These are phyloP conservation scores for Drosophila suboccidentalis DNA, from an alignment of 2,888 invertebrate species.

Conservation along the genomic window DNA sequence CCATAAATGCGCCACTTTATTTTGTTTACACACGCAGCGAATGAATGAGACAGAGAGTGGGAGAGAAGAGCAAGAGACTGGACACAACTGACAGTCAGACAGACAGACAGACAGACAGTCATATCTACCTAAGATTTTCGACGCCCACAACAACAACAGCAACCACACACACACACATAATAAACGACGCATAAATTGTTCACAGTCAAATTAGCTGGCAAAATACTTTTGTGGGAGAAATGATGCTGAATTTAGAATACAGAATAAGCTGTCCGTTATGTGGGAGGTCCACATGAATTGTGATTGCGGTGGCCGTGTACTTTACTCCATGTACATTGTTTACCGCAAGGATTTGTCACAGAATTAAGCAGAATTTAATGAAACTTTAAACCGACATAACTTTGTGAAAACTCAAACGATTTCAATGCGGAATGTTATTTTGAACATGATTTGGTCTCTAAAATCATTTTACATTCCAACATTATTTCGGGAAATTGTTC, in stretches of 20 bases:
- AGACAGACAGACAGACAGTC: slow-evolving; percentile 21
- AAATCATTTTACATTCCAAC: no score
- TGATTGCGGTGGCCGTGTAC: slow-evolving; percentile 4
- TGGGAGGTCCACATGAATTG: not conserved
- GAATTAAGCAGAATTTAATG: slow-evolving; percentile 4
- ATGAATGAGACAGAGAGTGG: not conserved
- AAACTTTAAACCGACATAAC: not conserved
- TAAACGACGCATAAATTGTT: slow-evolving; percentile 68
- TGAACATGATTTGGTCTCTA: no score
- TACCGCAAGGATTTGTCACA: slow-evolving; percentile 42
- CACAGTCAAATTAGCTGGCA: slow-evolving; percentile 74
- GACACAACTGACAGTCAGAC: slow-evolving; percentile 9
- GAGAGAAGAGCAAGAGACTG: not conserved
- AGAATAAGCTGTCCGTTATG: slow-evolving; percentile 1
- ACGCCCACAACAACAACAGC: slow-evolving; percentile 27
- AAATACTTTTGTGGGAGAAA: slow-evolving; percentile 35
- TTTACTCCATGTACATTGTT: slow-evolving; percentile 36
- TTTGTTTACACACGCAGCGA: slow-evolving; percentile 66
- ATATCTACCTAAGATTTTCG: slow-evolving; percentile 38
- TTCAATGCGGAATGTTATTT: no score
- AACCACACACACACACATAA: slow-evolving; percentile 17
- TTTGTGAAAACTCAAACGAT: no score
- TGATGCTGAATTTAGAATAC: slow-evolving; percentile 33
- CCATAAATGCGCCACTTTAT: slow-evolving; percentile 78
- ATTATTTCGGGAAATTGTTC: no score